Percentiles rank a stretch among this genome's conserved stretches.
Conservation (phyloP, 2,113 vertebrate genomes). For the Psittacula cyanocephala region DNA sequence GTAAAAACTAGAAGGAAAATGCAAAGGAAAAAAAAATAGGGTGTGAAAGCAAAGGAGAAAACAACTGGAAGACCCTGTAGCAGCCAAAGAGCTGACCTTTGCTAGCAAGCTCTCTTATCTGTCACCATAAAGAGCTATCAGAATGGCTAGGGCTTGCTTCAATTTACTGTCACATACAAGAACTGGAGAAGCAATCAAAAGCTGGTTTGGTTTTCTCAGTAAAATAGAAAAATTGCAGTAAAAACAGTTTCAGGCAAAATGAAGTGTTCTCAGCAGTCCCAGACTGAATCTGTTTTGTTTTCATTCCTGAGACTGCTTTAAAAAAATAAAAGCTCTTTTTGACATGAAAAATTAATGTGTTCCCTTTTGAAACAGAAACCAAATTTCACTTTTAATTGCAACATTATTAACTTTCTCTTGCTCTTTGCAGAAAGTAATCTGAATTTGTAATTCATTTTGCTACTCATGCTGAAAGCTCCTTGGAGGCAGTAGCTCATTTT, state of each 20-base stretch:
- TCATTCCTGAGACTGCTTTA: neutral
- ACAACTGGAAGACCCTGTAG: neutral
- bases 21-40: neutral
- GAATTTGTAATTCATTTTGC: neutral
- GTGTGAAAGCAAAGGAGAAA: neutral
- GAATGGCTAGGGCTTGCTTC: neutral
- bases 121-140: neutral
- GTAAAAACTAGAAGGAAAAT: neutral
- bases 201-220: neutral
- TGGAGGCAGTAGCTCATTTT: neutral
- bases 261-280: neutral
- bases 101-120: neutral
- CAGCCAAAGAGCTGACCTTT: neutral
- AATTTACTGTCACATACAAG: neutral
- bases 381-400: neutral
- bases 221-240: neutral
- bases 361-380: neutral
- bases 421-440: neutral
- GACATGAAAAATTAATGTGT: neutral
- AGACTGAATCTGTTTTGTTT: neutral
- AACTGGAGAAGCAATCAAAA: neutral
- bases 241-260: neutral
- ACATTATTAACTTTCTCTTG: neutral
- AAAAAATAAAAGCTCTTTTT: neutral
- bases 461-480: neutral